phyloP scores from a whole-genome alignment of 2,113 vertebrate species.

The Ceratotherium simum region DNA sequence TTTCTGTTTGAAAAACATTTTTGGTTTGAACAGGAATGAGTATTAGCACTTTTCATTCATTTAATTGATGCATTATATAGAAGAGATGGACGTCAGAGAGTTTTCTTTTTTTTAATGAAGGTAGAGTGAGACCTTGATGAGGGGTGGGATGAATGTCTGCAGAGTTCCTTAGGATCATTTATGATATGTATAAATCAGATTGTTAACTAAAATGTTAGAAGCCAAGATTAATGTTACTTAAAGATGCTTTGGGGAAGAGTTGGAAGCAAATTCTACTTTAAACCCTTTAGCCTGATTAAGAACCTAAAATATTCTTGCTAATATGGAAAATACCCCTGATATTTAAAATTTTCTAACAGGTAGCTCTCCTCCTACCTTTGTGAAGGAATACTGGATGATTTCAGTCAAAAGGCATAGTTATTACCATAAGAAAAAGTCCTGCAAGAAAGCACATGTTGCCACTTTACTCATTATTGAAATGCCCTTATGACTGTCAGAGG shows the following conservation, averaged over 20 bases:
- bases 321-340: slow-evolving; percentile 56
- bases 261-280: background rate
- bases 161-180: background rate
- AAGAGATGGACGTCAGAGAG: background rate
- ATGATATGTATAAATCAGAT: background rate
- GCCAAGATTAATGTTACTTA: background rate
- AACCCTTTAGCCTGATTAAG: background rate
- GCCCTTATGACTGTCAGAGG: slow-evolving; percentile 82
- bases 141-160: background rate
- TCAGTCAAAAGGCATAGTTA: slow-evolving; percentile 41
- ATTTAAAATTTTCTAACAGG: slow-evolving; percentile 61
- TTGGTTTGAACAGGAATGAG: background rate
- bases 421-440: slow-evolving; percentile 57
- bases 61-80: background rate
- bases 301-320: slow-evolving; percentile 47
- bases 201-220: background rate
- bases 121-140: background rate
- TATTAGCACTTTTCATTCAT: background rate
- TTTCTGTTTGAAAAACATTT: background rate
- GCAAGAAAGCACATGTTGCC: slow-evolving; percentile 37
- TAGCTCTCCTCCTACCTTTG: slow-evolving; percentile 43
- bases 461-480: slow-evolving; percentile 76
- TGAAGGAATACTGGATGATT: slow-evolving; percentile 62
- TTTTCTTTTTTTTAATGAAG: background rate
- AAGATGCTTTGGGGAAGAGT: background rate